Evolutionary conservation across 1,140 invertebrate genomes (phyloP).

Genomic region (Paramacrobiotus metropolitanus): DNA sequence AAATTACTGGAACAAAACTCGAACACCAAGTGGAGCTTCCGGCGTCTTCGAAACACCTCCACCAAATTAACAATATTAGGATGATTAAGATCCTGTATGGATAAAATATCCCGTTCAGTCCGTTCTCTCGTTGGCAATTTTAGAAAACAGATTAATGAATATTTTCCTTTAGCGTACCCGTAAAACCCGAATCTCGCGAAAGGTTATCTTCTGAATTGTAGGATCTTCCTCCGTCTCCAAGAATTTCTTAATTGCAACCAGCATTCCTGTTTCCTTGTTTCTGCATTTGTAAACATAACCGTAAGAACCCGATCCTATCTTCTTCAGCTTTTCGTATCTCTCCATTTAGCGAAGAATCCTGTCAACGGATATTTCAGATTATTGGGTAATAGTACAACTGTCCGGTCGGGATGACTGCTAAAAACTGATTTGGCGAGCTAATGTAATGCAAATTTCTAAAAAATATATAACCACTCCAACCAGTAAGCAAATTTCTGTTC

Average conservation of each 20-base stretch:
- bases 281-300: constrained; percentile 96
- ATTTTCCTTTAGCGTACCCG: constrained; percentile 39
- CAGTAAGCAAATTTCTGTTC: no score
- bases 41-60: constrained; percentile 88
- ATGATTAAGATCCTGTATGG: constrained; percentile 77
- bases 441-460: no score
- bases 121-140: no score
- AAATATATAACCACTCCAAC: no score
- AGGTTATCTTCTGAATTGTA: constrained; percentile 86
- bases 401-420: no score
- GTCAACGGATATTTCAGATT: no score
- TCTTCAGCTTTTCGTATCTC: constrained; percentile 83
- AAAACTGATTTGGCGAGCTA: no score
- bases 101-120: constrained; percentile 12
- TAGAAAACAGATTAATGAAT: constrained; percentile 5
- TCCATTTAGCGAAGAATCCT: no score
- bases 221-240: constrained; percentile 97
- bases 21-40: constrained; percentile 88
- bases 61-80: constrained; percentile 88
- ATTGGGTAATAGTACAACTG: no score
- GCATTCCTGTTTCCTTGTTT: constrained; percentile 74
- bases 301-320: constrained; percentile 93
- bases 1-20: constrained; percentile 95
- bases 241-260: constrained; percentile 97
- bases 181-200: constrained; percentile 84